A percentile compares a stretch with the other conserved stretches of the same genome.
Evolutionary conservation across 2,113 vertebrate species (phyloP).

Genomic region (Brachyistius frenatus): DNA sequence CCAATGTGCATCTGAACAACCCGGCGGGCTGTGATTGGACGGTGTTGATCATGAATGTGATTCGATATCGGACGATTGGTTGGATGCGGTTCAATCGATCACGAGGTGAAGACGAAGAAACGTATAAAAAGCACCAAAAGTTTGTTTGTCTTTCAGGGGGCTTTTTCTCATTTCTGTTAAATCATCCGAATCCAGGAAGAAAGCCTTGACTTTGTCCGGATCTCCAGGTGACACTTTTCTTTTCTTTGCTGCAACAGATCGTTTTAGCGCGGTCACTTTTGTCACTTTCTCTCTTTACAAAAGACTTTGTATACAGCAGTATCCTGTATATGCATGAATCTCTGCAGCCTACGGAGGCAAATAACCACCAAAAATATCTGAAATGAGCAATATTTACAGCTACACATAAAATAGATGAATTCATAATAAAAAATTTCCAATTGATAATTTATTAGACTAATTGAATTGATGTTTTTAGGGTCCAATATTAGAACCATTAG

Average conservation of each 20-base stretch:
- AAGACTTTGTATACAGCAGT: too few species aligned
- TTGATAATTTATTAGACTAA: too few species aligned
- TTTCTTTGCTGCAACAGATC: background rate
- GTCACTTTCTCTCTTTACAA: too few species aligned
- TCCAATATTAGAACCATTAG: too few species aligned
- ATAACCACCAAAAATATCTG: too few species aligned
- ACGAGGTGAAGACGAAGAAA: background rate
- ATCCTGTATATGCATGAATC: too few species aligned
- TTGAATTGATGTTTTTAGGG: too few species aligned
- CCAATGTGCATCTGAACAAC: background rate
- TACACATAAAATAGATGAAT: too few species aligned
- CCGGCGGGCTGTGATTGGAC: background rate
- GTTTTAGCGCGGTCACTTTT: background rate
- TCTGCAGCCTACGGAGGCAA: too few species aligned
- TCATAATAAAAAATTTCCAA: too few species aligned
- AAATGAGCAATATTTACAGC: too few species aligned
- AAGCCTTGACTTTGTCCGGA: background rate
- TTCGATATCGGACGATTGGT: background rate
- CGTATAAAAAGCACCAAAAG: background rate
- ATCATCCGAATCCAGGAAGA: background rate
- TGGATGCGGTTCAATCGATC: background rate
- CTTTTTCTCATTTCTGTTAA: background rate
- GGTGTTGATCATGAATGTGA: background rate
- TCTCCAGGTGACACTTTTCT: background rate
- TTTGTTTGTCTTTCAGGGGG: background rate